A percentile compares a stretch with the other conserved stretches of the same genome.
Evolutionary conservation across 2,888 invertebrate genomes (phyloP).

Genomic region (Magallana nippona): DNA sequence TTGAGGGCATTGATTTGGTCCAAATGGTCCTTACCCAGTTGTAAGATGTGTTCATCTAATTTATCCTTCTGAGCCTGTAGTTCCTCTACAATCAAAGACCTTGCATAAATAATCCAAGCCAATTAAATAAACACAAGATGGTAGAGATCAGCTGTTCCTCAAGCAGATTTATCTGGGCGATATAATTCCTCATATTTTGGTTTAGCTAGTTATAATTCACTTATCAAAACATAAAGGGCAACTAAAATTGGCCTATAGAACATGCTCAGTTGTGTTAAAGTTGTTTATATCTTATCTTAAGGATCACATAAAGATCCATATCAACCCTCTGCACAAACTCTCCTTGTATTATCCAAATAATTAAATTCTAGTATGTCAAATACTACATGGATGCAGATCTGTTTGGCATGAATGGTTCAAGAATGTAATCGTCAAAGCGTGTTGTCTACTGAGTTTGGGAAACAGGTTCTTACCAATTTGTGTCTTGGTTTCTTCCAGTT

Average conservation of each 20-base stretch:
- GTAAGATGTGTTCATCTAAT: constrained; percentile 2
- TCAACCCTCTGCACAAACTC: too few species aligned
- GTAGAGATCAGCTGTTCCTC: neutral
- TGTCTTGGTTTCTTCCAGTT: constrained; percentile 63
- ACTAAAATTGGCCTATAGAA: neutral
- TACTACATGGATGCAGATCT: too few species aligned
- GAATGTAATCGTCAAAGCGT: too few species aligned
- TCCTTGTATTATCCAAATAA: too few species aligned
- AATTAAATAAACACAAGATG: constrained; percentile 4
- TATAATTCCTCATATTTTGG: constrained; percentile 17
- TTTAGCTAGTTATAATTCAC: constrained; percentile 5
- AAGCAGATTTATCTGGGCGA: neutral
- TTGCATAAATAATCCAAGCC: constrained; percentile 4
- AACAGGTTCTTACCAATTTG: constrained; percentile 61
- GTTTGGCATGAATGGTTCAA: too few species aligned
- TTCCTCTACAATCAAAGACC: constrained; percentile 24
- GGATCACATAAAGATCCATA: too few species aligned
- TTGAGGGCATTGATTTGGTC: constrained; percentile 49
- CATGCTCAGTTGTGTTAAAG: neutral
- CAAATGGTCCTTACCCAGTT: constrained; percentile 27
- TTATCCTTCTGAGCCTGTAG: constrained; percentile 1
- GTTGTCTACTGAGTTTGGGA: too few species aligned
- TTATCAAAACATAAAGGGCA: neutral
- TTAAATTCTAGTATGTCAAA: too few species aligned
- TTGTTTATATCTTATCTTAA: too few species aligned